Base-by-base conservation (phyloP, 2,113 vertebrate genomes). In the Ploceus nigricollis region DNA sequence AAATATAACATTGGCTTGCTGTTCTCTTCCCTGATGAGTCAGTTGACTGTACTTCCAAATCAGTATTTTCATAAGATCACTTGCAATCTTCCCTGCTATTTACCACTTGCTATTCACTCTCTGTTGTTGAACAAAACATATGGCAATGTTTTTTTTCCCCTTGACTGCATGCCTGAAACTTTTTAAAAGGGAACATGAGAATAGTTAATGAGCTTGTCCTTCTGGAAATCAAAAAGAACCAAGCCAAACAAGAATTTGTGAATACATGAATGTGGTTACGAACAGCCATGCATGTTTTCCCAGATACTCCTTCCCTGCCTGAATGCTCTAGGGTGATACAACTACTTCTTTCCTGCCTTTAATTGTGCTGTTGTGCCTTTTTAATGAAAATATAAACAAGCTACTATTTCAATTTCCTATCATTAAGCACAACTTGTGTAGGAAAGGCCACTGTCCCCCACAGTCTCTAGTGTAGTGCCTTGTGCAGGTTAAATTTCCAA, bases 21-120 rank as follows among this genome's bases (percentile, higher is more conserved):
- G 35, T 73, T 90, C 40, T 60, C 51, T 68, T 44, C 89, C 89
- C 56, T 21, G 56, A 35, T 64, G 80, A 89, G 76, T 81, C 79
- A 76, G 61, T 44, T 89, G 50, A 40, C 40, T 87, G 64, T 73
- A 78, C 80, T 90, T 87, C 60, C 58, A 88, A 82, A 87, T 57
- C 42, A 31, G 25, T 82, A 44, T 91, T 96, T 93, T 88, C n/a
- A 5, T 50, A 78, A 70, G 47, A 80, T 87, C 89, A 45, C 61
- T 89, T 94, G 33, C 66, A 58, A 73, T 68, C 71, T 91, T 93
- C 82, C 58, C 68, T 70, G n/a, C 85, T 94, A 78, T 91, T 95
- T 90, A 85, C 82, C 69, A 25, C 81, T 94, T 75, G 65, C 60
- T 80, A 87, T 87, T 96, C 82, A 39, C 86, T 61, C 42, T 60